Evolutionary conservation across 2,888 invertebrate species (phyloP), one percentile per base, ranked within the genome.

Genomic region (Clanis bilineata): DNA sequence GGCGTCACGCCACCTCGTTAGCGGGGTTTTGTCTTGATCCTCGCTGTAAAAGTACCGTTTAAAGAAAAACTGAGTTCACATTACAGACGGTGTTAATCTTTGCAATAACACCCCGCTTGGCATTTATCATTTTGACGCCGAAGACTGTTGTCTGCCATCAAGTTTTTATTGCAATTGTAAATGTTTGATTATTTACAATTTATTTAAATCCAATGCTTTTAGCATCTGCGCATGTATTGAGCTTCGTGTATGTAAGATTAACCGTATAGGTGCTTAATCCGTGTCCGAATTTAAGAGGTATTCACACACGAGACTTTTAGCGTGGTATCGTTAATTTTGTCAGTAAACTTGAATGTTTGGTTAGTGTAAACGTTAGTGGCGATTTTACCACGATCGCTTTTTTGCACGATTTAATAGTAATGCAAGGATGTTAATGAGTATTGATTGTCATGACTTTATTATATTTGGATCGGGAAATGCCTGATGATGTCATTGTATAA

Each of bases 1-100:
- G 25, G 41, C 56, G 39, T 55, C 21, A 71, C 69, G 71, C 71
- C 73, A 76, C 74, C 80, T 81, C 77, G 80, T 84, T 83, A 82
- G 76, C 74, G 62, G 51, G 64, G 65, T 67, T 74, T 74, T 68
- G 68, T 69, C 62, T 65, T 62, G 62, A 63, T 64, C 64, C 66
- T 64, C 63, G 58, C 58, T 71, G 72, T 69, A 66, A 58, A 58
- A 41, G 39, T 55, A 61, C 58, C 58, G 58, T 58, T 56, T 21
- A 45, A 36, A 23, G 57, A 51, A 58, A 43, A 41, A 44, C 57
- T 44, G 18, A 15, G 18, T 51, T 25, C 36, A 21, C 12, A 39
- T 38, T 39, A 58, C 39, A 18, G 12, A 36, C 41, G 43, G 54
- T 32, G 43, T 59, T 59, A 38, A 36, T 36, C n/a, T 44, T 56